phyloP scores from a whole-genome alignment of 2,888 invertebrate genomes.

The Ariolimax columbianus region DNA sequence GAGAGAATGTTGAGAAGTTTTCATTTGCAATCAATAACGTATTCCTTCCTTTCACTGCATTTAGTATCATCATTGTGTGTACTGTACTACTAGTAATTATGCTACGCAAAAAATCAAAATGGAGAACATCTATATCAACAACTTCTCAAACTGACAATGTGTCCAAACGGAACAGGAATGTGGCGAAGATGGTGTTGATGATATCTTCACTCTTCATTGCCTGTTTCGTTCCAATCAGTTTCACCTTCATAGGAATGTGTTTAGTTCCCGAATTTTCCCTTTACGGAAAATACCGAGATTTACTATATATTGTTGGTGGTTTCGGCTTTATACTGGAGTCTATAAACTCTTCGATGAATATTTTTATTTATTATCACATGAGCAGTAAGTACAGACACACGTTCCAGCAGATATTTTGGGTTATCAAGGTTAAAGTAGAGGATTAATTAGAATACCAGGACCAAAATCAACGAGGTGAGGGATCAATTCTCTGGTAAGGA shows the following conservation, averaged over 20 bases:
- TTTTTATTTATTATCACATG: not conserved
- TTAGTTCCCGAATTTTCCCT: not conserved
- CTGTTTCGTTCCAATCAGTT: not conserved
- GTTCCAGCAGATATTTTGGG: not conserved
- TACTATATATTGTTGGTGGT: not conserved
- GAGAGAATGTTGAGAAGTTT: not conserved
- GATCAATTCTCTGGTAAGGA: too few species aligned
- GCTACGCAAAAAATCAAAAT: not conserved
- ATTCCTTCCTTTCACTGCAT: not conserved
- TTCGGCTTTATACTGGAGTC: not conserved
- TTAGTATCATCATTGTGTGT: not conserved
- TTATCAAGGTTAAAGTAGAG: not conserved
- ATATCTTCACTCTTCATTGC: not conserved
- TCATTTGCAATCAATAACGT: conserved; percentile 1
- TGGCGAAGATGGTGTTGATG: not conserved
- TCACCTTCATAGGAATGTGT: not conserved
- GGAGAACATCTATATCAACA: not conserved
- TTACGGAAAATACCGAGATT: not conserved
- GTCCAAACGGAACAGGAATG: not conserved
- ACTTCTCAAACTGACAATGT: not conserved
- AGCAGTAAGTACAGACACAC: not conserved
- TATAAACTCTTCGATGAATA: not conserved
- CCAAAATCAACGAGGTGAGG: too few species aligned
- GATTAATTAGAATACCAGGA: too few species aligned
- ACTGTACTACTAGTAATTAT: not conserved